phyloP scores from a whole-genome alignment of 2,113 vertebrate species.

The Podarcis raffonei region DNA sequence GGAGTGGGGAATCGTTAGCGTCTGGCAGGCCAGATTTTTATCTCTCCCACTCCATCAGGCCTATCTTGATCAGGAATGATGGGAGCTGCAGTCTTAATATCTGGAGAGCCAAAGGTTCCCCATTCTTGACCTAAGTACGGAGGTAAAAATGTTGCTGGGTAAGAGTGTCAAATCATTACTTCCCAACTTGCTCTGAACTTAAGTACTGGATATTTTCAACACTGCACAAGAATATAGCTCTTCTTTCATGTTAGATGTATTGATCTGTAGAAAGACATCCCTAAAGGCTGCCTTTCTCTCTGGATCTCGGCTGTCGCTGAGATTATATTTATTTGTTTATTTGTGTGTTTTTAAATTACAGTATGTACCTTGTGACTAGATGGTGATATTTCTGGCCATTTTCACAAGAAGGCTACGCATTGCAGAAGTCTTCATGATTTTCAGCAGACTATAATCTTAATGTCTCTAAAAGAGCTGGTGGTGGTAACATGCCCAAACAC shows the following conservation, averaged over 20 bases:
- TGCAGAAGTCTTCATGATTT: slow-evolving; percentile 64
- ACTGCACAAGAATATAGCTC: slow-evolving; percentile 59
- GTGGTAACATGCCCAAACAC: slow-evolving; percentile 61
- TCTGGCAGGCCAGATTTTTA: too few species aligned
- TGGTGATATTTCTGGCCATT: slow-evolving; percentile 55
- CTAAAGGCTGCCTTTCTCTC: slow-evolving; percentile 72
- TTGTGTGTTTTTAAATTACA: slow-evolving; percentile 69
- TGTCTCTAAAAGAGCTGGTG: slow-evolving; percentile 67
- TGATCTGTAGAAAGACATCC: slow-evolving; percentile 65
- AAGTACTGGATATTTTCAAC: slow-evolving; percentile 60
- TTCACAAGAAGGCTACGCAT: slow-evolving; percentile 65
- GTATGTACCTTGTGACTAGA: slow-evolving; percentile 76
- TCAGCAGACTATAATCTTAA: slow-evolving; percentile 64
- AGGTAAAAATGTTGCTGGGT: slow-evolving; percentile 64
- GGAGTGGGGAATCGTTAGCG: too few species aligned
- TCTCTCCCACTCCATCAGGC: too few species aligned
- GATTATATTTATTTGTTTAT: slow-evolving; percentile 83
- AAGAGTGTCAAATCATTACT: slow-evolving; percentile 68
- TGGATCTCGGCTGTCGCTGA: slow-evolving; percentile 69
- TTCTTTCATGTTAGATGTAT: slow-evolving; percentile 63
- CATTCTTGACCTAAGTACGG: neutral
- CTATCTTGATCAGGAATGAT: too few species aligned
- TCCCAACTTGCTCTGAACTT: slow-evolving; percentile 53
- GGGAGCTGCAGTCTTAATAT: too few species aligned
- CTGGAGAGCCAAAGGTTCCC: too few species aligned